These are phyloP conservation scores for Leontocebus nigricollis DNA, from an alignment of 2,797 vertebrate species.

Conservation along the genomic window DNA sequence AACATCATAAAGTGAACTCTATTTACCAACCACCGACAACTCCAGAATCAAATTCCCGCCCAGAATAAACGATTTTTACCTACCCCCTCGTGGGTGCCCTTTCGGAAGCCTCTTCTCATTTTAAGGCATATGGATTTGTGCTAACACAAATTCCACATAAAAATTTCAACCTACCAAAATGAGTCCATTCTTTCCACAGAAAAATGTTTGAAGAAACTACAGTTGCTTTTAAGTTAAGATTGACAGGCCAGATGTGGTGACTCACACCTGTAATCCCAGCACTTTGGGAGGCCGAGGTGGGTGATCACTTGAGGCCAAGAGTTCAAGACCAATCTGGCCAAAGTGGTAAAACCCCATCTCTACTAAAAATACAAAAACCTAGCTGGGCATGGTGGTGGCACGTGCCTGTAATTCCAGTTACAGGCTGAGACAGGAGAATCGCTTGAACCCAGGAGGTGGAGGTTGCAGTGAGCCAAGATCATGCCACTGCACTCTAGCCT, in stretches of 20 bases:
- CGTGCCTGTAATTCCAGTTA: neutral
- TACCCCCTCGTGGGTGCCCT: neutral
- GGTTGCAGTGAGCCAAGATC: neutral
- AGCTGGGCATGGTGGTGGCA: neutral
- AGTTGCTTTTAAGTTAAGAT: constrained; percentile 1
- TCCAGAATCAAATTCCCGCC: constrained; percentile 36
- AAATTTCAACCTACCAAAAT: constrained; percentile 43
- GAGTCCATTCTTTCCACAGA: neutral
- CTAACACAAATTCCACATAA: neutral
- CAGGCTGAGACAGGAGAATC: neutral
- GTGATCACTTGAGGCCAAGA: neutral
- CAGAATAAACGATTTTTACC: neutral
- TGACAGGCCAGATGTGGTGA: neutral
- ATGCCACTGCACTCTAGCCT: neutral
- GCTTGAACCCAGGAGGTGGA: neutral
- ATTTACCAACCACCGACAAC: neutral
- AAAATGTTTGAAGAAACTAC: neutral
- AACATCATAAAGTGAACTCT: constrained; percentile 5
- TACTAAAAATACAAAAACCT: neutral
- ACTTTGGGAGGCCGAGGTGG: neutral
- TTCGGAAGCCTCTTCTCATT: neutral
- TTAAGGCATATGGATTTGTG: neutral
- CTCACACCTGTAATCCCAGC: neutral
- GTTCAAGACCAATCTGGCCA: neutral
- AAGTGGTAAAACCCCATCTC: neutral